Conservation (phyloP, 1,140 invertebrate genomes). For the Pogonus chalceus region DNA sequence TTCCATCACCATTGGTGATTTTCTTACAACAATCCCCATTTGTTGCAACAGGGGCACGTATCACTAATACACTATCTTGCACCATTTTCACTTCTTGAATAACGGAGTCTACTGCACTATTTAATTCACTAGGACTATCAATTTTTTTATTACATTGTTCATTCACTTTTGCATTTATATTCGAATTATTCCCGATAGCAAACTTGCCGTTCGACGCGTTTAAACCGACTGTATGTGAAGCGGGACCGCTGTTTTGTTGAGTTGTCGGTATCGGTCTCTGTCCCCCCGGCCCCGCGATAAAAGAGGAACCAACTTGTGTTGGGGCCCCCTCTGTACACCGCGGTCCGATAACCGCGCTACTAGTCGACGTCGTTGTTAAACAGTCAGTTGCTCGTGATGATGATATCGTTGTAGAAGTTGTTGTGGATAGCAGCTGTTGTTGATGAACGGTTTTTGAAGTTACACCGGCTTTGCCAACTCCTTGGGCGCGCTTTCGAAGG, state of each 20-base stretch:
- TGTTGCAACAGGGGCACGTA: slow-evolving; percentile 20
- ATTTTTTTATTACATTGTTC: background rate
- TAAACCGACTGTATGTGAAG: background rate
- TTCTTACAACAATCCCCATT: slow-evolving; percentile 11
- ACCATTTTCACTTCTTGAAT: slow-evolving; percentile 15
- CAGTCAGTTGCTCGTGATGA: background rate
- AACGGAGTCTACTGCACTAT: background rate
- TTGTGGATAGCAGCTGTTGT: slow-evolving; percentile 23
- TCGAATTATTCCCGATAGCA: too few relatives aligned
- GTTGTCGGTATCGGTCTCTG: background rate
- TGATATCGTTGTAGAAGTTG: background rate
- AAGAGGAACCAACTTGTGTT: background rate
- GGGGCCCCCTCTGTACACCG: background rate
- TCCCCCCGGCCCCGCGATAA: background rate
- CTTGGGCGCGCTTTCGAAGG: slow-evolving; percentile 45
- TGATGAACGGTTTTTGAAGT: too few relatives aligned
- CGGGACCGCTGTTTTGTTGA: too few relatives aligned
- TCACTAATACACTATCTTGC: slow-evolving; percentile 13
- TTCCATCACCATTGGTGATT: slow-evolving; percentile 29
- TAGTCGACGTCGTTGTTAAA: slow-evolving; percentile 12
- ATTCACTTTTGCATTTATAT: background rate
- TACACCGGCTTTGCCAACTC: too few relatives aligned
- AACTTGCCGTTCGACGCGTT: background rate
- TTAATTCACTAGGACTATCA: background rate
- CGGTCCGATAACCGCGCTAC: slow-evolving; percentile 12